phyloP scores from a whole-genome alignment of 2,888 invertebrate species.

The Germaria angustata region DNA sequence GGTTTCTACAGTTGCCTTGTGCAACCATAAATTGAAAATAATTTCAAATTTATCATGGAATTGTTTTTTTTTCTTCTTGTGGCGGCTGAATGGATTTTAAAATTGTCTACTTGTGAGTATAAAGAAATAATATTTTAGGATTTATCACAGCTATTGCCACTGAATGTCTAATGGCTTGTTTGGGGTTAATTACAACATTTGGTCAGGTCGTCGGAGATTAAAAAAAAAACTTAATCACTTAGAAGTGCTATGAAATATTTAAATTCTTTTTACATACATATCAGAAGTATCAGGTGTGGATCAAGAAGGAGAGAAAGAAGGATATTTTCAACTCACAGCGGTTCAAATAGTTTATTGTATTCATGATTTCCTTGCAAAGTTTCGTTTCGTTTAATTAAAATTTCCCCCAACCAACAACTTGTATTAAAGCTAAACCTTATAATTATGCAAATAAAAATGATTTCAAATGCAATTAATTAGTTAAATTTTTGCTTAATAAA shows the following conservation, averaged over 20 bases:
- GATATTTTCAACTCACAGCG: not conserved
- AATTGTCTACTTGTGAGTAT: conserved; percentile 11
- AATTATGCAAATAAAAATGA: too few relatives aligned
- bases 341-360: too few relatives aligned
- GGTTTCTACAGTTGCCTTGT: conserved; percentile 7
- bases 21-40: conserved; percentile 58
- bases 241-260: conserved; percentile 37
- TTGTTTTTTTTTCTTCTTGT: conserved; percentile 20
- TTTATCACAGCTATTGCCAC: conserved; percentile 45
- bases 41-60: conserved; percentile 58
- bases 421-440: too few relatives aligned
- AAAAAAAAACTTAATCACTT: conserved; percentile 63
- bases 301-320: too few relatives aligned
- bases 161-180: conserved; percentile 63
- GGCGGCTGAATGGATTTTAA: conserved; percentile 15
- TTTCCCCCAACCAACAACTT: too few relatives aligned
- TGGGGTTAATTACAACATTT: conserved; percentile 75
- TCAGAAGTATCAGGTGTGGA: too few relatives aligned
- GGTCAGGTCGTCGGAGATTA: conserved; percentile 72
- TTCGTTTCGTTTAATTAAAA: too few relatives aligned
- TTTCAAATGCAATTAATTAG: too few relatives aligned
- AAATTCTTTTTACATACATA: not conserved
- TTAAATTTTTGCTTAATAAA: too few relatives aligned
- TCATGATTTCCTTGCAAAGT: too few relatives aligned
- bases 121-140: conserved; percentile 63